Evolutionary conservation across 2,888 invertebrate species (phyloP).

Genomic region (Drosophila limbata): DNA sequence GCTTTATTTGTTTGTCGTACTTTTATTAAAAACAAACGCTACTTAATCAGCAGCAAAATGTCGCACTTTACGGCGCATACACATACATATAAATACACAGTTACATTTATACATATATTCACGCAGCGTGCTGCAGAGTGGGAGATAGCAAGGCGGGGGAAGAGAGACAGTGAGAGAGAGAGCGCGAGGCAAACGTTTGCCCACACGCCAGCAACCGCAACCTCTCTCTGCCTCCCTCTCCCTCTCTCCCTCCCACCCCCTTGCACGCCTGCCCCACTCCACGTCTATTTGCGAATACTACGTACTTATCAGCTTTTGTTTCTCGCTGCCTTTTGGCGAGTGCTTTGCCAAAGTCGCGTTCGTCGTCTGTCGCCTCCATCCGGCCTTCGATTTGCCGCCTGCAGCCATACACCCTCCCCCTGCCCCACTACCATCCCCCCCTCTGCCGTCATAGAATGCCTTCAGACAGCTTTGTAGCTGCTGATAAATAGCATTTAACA

Average conservation of each 20-base stretch:
- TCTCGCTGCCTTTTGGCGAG: constrained; percentile 17
- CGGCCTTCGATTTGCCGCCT: constrained; percentile 61
- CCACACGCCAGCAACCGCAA: constrained; percentile 10
- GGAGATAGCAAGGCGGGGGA: not conserved
- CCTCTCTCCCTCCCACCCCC: not conserved
- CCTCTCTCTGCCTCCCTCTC: not conserved
- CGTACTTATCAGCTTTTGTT: constrained; percentile 54
- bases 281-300: not conserved
- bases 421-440: not conserved
- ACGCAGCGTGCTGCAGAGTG: constrained; percentile 10
- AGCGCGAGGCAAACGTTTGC: constrained; percentile 21
- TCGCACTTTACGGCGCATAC: constrained; percentile 69
- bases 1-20: constrained; percentile 76
- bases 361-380: constrained; percentile 54
- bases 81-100: constrained; percentile 12
- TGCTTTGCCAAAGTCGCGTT: constrained; percentile 52
- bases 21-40: constrained; percentile 80
- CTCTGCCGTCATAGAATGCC: not conserved
- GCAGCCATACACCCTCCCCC: constrained; percentile 27
- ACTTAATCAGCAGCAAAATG: constrained; percentile 80
- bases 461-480: constrained; percentile 47
- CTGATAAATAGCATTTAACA: constrained; percentile 76
- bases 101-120: not conserved
- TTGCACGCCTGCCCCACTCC: not conserved
- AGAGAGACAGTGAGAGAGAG: constrained; percentile 1